Evolutionary conservation across 2,113 vertebrate species (phyloP).

Genomic region (Irena cyanogastra): DNA sequence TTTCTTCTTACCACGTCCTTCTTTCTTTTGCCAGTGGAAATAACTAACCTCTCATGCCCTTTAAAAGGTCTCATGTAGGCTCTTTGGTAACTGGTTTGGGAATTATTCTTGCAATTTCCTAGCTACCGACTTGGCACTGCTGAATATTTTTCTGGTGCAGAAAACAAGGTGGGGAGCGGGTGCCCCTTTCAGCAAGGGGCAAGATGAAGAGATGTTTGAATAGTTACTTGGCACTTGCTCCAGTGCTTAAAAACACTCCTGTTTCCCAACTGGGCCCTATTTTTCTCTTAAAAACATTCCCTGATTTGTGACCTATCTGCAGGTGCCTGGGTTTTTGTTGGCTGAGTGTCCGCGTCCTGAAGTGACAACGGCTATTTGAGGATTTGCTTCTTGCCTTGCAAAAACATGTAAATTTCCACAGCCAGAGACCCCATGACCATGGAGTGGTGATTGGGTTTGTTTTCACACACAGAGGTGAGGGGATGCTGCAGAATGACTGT

Average conservation of each 20-base stretch:
- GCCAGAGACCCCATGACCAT: not conserved
- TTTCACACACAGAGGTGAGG: not conserved
- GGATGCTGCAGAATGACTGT: not conserved
- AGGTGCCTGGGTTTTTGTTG: constrained; percentile 4
- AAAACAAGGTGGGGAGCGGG: not conserved
- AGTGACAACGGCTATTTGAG: not conserved
- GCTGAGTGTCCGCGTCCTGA: not conserved
- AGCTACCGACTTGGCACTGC: not conserved
- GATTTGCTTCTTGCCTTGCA: not conserved
- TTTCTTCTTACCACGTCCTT: not conserved
- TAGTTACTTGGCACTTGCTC: not conserved
- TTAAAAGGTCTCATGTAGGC: not conserved
- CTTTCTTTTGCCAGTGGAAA: not conserved
- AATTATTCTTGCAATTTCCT: not conserved
- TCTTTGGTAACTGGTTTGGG: not conserved
- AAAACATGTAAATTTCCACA: not conserved
- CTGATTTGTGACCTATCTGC: not conserved
- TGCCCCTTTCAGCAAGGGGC: not conserved
- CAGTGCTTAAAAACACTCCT: not conserved
- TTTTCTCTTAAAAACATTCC: not conserved
- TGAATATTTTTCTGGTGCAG: not conserved
- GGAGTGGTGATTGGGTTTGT: not conserved
- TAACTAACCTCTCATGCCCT: not conserved
- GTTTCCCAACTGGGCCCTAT: not conserved
- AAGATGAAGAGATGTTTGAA: not conserved